Evolutionary conservation across 2,888 invertebrate genomes (phyloP), one percentile per base, ranked within the genome.

Genomic region (Syritta pipiens): DNA sequence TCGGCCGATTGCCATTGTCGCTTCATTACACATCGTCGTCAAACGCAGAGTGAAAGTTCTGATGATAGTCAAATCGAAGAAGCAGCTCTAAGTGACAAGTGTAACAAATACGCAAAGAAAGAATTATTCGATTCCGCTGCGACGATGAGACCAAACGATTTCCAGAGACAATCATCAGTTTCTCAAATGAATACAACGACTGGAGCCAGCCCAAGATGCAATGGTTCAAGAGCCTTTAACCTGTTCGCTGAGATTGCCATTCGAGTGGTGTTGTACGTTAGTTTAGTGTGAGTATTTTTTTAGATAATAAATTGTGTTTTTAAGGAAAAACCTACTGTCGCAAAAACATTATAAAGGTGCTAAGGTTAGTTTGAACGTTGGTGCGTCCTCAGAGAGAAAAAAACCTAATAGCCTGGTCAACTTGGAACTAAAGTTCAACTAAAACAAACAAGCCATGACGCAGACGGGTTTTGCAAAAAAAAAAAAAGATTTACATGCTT

Each of bases 31-130:
- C 28, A 63, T 30, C 46, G 19, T 32, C 19, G 65, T 2, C 30
- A 72, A 35, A 55, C 26, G 1, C 6, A 42, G 7, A 65, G 77
- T 77, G 77, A 77, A 72, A 77, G 77, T 72, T 77, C 72, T 7
- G 77, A 60, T 26, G 77, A 53, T 35, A 72, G 72, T 60, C 10
- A 10, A 17, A 10, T 51, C 3, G 59, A 49, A 17, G 42, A 76
- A 22, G 12, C 46, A 26, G 48, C 44, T 20, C 30, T 53, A 12
- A 62, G 48, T 68, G 22, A 30, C 5, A 6, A 44, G 46, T 62
- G 42, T 35, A 46, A 20, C n/a, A 32, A 71, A 48, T 30, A 69
- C 44, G 20, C 4, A 51, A 69, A 44, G 7, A 63, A 71, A 60
- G 10, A 28, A 26, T 22, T 46, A 26, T 10, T 20, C 30, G 22